A percentile compares a stretch with the other conserved stretches of the same genome.
phyloP scores from a whole-genome alignment of 2,888 invertebrate species.

The Cantharis flavilabris region DNA sequence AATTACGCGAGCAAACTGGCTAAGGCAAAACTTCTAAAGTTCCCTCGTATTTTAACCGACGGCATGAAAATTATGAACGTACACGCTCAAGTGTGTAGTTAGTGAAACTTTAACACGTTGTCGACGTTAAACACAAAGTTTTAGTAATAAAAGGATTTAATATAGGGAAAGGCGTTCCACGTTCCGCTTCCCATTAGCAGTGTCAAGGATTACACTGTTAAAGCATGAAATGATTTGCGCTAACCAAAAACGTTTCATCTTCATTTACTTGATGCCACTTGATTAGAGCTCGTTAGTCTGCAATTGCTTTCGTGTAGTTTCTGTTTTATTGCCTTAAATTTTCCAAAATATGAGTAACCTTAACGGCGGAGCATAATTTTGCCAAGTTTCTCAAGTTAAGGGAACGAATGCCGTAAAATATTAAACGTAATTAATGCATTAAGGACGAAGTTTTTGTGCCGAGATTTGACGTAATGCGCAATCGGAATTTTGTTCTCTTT shows the following conservation, averaged over 20 bases:
- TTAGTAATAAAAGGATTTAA: constrained; percentile 16
- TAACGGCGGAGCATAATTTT: background rate
- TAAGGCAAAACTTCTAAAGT: background rate
- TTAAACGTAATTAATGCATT: background rate
- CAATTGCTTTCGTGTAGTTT: constrained; percentile 24
- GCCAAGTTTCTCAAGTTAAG: background rate
- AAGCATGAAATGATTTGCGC: constrained; percentile 26
- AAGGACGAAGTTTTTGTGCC: constrained; percentile 2
- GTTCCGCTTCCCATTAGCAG: background rate
- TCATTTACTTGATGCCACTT: constrained; percentile 26
- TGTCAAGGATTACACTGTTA: constrained; percentile 18
- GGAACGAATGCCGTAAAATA: background rate
- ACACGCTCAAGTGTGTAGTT: background rate
- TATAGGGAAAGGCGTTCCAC: constrained; percentile 7
- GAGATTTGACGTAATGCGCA: constrained; percentile 17
- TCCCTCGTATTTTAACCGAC: background rate
- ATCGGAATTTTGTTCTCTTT: constrained; percentile 22
- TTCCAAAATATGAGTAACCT: constrained; percentile 1
- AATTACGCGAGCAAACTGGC: background rate
- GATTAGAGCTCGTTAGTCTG: constrained; percentile 24
- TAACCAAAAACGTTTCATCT: constrained; percentile 27
- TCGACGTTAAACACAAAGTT: constrained; percentile 18
- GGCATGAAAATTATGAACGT: background rate
- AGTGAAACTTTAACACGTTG: constrained; percentile 6
- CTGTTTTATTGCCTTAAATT: constrained; percentile 2